phyloP scores from a whole-genome alignment of 2,113 vertebrate genomes.

The Harpagus bidentatus region DNA sequence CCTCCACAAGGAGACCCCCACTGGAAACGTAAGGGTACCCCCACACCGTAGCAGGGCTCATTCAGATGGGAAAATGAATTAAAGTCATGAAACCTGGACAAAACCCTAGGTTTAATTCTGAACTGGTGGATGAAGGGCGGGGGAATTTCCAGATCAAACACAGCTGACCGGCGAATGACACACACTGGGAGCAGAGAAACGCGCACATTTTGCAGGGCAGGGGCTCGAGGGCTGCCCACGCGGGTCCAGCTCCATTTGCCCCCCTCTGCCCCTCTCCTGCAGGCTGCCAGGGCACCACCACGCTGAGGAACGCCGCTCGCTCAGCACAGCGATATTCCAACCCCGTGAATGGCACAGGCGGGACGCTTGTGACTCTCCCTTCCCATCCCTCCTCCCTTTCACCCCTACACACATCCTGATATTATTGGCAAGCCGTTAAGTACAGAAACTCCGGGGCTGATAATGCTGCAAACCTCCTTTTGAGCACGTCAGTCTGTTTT shows the following conservation, averaged over 20 bases:
- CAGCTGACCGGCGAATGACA: background rate
- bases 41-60: fast-evolving
- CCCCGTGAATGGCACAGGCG: background rate
- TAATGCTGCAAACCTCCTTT: background rate
- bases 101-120: background rate
- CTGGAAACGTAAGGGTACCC: background rate
- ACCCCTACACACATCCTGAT: background rate
- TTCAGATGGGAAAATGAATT: background rate
- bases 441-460: background rate
- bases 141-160: background rate
- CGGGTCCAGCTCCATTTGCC: background rate
- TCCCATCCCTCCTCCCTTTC: background rate
- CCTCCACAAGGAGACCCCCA: too few relatives aligned
- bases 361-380: background rate
- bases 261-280: background rate
- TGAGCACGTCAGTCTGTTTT: fast-evolving
- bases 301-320: background rate
- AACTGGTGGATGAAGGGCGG: fast-evolving
- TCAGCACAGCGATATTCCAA: background rate
- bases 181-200: background rate
- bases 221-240: background rate
- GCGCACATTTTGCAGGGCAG: fast-evolving
- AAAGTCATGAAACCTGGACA: background rate
- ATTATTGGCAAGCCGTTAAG: background rate
- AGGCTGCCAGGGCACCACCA: background rate